Evolutionary conservation across 2,113 vertebrate species (phyloP).

Genomic region (Rhinopithecus roxellana): DNA sequence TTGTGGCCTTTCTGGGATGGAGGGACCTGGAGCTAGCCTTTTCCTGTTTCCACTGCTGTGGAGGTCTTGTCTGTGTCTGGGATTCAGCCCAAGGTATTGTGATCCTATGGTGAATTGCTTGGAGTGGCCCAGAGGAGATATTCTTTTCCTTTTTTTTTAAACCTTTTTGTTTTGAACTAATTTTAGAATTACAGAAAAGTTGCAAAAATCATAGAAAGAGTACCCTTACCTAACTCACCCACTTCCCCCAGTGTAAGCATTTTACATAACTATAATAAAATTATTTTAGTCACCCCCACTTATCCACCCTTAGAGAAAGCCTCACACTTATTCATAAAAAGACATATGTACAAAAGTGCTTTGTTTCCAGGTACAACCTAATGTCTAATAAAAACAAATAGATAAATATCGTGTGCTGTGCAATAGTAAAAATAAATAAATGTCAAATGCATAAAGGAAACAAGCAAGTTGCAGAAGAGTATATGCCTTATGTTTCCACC

Average conservation of each 20-base stretch:
- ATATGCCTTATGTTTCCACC: not conserved
- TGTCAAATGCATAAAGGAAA: not conserved
- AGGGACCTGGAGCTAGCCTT: not conserved
- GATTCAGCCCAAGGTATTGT: not conserved
- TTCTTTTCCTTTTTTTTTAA: not conserved
- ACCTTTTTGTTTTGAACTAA: not conserved
- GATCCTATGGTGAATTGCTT: slow-evolving; percentile 10
- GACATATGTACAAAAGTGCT: not conserved
- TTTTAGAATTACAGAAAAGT: slow-evolving; percentile 3
- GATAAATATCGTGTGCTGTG: not conserved
- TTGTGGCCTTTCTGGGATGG: slow-evolving; percentile 28
- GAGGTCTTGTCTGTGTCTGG: not conserved
- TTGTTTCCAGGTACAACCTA: not conserved
- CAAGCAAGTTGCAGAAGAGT: not conserved
- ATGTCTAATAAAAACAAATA: not conserved
- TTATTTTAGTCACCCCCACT: not conserved
- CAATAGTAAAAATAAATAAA: not conserved
- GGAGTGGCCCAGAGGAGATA: not conserved
- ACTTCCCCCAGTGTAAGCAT: not conserved
- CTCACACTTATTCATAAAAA: not conserved
- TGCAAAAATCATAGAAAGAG: not conserved
- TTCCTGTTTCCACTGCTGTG: not conserved
- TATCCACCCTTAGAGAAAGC: not conserved
- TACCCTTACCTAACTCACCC: not conserved
- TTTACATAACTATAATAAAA: not conserved